Evolutionary conservation across 2,888 invertebrate species (phyloP), one percentile per base, ranked within the genome.

Genomic region (Xylota sylvarum): DNA sequence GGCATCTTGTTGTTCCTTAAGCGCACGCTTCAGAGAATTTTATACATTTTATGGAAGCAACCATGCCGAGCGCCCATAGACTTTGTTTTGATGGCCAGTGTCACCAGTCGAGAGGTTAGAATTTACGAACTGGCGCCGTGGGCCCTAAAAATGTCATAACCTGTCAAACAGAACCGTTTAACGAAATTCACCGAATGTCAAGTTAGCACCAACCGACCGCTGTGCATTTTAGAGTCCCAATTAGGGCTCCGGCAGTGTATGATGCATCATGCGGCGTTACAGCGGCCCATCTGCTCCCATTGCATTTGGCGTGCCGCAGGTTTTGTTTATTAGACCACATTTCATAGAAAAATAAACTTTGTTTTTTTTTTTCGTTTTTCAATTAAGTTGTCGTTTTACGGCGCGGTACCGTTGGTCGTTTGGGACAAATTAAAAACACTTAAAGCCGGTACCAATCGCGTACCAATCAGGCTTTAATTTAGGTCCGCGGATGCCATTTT

Each of bases 71-170:
- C 58, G 37, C 40, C 1, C 3, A 67, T 74, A 56, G 62, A 43
- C 40, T 72, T 52, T 43, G 35, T 60, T 83, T 78, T 67, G 78
- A 73, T 78, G 72, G 40, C 43, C 60, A 46, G 37, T 73, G 72
- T 84, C 84, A 80, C 55, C 46, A 30, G 19, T 60, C 4, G 32
- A 10, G 58, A 52, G 62, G 69, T 62, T 37, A 43, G 35, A 77
- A 65, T 72, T 64, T 82, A 65, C 19, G 70, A 65, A 67, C 64
- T 79, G 84, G 79, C 84, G 84, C 84, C 79, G 55, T n/a, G 17
- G 73, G 69, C 56, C 62, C 12, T 79, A 74, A 74, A 84, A 84
- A 69, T 80, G 84, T 84, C 84, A 84, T 84, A 84, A 84, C 79
- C 17, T 62, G 62, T 84, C 84, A 80, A 79, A 74, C 67, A 64